Evolutionary conservation across 2,888 invertebrate genomes (phyloP).

Genomic region (Melipona bicolor): DNA sequence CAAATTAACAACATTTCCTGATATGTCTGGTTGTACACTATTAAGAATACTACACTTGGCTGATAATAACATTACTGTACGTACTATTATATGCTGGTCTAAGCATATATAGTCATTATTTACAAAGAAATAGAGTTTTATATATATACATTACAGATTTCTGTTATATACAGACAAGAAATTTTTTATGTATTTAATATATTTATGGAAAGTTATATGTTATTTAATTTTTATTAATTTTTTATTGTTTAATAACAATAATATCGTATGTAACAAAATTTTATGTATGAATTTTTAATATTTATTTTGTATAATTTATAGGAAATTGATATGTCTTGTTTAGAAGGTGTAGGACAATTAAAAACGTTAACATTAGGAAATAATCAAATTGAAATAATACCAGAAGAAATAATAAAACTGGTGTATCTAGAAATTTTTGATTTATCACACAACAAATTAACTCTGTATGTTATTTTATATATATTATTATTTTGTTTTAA

Average conservation of each 20-base stretch:
- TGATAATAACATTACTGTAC: slow-evolving; percentile 92
- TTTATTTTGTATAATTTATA: slow-evolving; percentile 81
- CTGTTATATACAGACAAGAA: not conserved
- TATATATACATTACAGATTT: not conserved
- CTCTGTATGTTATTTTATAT: slow-evolving; percentile 81
- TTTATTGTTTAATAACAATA: not conserved
- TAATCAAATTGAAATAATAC: slow-evolving; percentile 91
- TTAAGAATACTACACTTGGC: slow-evolving; percentile 93
- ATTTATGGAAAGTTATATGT: too few relatives aligned
- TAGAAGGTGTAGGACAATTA: slow-evolving; percentile 90
- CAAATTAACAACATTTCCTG: slow-evolving; percentile 90
- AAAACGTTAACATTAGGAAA: slow-evolving; percentile 92
- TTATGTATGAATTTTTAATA: not conserved
- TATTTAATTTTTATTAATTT: not conserved
- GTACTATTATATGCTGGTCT: slow-evolving; percentile 57
- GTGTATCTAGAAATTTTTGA: slow-evolving; percentile 93
- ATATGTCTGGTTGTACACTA: slow-evolving; percentile 90
- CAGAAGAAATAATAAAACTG: slow-evolving; percentile 91
- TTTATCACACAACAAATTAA: slow-evolving; percentile 91
- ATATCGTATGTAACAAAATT: not conserved
- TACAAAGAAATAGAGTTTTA: not conserved
- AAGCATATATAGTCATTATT: slow-evolving; percentile 10
- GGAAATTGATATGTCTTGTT: slow-evolving; percentile 89
- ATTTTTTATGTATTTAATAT: not conserved
- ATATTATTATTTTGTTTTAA: slow-evolving; percentile 1